Base-by-base conservation (phyloP, 2,113 vertebrate species). In the Orthonyx spaldingii region DNA sequence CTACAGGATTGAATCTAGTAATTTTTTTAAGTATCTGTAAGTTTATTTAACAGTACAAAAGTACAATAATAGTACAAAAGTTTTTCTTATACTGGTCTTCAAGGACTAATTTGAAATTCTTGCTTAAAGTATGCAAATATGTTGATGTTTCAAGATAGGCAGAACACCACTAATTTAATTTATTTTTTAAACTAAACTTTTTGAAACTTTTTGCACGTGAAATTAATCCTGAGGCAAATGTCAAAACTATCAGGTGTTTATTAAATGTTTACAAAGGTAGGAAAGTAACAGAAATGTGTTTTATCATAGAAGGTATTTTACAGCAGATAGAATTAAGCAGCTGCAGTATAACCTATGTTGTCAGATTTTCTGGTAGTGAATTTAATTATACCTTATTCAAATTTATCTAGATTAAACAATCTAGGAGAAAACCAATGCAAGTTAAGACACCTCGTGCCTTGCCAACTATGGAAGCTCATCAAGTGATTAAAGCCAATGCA, bases 401-500 rank as follows among this genome's bases (percentile, higher is more conserved):
- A 57, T 82, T 59, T 83, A 61, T 56, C 15, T 91, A 99, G 99
- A 99, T 99, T 60, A 99, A 99, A 82, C 99, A 99, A 26, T 99
- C 99, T 17, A 98, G 99, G 78, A 99, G 99, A 96, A 99, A 99
- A 93, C 99, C 99, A 71, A 97, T 99, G 87, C 99, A 99, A 97
- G 98, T 99, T 89, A 99, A 99, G 98, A 99, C 99, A 2, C 99
- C 99, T 16, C 98, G 99, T 86, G 98, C 99, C 42, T 98, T 99
- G 94, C 99, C 99, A 55, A 99, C 99, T 20, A 99, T 99, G 99
- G 99, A 99, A 98, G 99, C 99, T 75, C 99, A 99, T 96, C 99
- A 99, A 98, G 99, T 99, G 96, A 99, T 99, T 80, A 99, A 99
- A 95, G 99, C 99, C 30, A 99, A 99, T 12, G 99, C 99, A 16